Evolutionary conservation across 2,113 vertebrate species (phyloP).

Genomic region (Antigone vipio): DNA sequence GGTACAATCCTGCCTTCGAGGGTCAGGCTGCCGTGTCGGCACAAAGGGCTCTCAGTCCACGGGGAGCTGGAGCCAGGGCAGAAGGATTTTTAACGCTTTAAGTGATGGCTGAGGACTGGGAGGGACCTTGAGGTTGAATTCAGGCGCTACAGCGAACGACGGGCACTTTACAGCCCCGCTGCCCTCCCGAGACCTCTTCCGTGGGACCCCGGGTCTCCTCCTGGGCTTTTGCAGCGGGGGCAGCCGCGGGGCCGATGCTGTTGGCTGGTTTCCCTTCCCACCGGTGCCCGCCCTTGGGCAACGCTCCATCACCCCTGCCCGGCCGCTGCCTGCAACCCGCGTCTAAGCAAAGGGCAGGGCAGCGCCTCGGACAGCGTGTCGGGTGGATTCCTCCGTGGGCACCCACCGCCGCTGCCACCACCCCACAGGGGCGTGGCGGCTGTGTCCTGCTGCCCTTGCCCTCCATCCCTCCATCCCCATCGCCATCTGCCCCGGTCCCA

Average conservation of each 20-base stretch:
- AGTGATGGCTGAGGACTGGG: not conserved
- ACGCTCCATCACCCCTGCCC: not conserved
- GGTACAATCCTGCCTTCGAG: not conserved
- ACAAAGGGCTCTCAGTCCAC: constrained; percentile 50
- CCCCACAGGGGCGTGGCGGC: rapidly evolving
- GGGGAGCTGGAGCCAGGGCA: not conserved
- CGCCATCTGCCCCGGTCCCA: no score
- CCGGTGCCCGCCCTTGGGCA: not conserved
- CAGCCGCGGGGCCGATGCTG: not conserved
- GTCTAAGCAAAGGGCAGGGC: not conserved
- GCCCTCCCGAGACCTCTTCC: not conserved
- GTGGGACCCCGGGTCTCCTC: not conserved
- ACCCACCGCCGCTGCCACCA: not conserved
- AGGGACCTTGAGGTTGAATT: not conserved
- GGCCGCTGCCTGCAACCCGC: not conserved
- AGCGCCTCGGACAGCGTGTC: not conserved
- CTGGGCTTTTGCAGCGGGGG: not conserved
- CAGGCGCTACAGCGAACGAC: not conserved
- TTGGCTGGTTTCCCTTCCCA: not conserved
- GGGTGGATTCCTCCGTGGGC: not conserved
- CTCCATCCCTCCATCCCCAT: not conserved
- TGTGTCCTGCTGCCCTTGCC: not conserved
- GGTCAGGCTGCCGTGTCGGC: constrained; percentile 21
- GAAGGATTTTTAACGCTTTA: constrained; percentile 22
- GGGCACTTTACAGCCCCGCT: not conserved